These are phyloP conservation scores for Glossophaga mutica DNA, from an alignment of 2,797 vertebrate genomes.

Conservation along the genomic window DNA sequence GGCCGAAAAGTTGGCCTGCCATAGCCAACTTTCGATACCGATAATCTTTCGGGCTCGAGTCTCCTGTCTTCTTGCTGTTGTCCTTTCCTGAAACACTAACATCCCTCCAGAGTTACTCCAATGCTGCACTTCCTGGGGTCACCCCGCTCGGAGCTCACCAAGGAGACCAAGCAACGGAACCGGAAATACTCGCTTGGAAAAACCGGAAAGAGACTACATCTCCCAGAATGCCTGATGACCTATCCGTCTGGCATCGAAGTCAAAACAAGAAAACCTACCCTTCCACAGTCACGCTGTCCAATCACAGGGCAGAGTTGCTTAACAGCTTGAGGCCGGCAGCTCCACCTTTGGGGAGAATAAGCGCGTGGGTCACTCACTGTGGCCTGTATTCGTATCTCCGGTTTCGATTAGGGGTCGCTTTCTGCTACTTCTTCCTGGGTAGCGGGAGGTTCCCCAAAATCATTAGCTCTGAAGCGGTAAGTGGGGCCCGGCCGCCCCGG, in stretches of 20 bases:
- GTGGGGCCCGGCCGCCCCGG: neutral
- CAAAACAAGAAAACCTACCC: neutral
- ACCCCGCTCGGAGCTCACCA: neutral
- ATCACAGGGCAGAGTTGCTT: neutral
- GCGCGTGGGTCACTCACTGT: neutral
- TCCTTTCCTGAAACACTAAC: neutral
- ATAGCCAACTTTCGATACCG: neutral
- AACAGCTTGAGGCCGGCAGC: neutral
- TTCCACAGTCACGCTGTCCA: neutral
- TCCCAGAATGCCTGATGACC: neutral
- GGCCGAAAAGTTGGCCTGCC: no score
- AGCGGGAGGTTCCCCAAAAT: neutral
- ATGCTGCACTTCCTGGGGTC: accelerated
- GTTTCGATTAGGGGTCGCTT: neutral
- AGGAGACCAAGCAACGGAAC: slow-evolving; percentile 46
- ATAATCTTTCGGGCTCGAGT: neutral
- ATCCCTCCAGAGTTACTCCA: neutral
- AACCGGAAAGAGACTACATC: neutral
- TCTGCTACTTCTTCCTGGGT: neutral
- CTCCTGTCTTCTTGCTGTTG: neutral
- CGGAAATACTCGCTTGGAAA: slow-evolving; percentile 15
- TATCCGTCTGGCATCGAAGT: accelerated
- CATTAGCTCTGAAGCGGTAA: neutral
- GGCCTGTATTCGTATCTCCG: neutral
- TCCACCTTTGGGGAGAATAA: neutral